Base-by-base conservation (phyloP, 2,113 vertebrate genomes). In the Meleagris gallopavo region DNA sequence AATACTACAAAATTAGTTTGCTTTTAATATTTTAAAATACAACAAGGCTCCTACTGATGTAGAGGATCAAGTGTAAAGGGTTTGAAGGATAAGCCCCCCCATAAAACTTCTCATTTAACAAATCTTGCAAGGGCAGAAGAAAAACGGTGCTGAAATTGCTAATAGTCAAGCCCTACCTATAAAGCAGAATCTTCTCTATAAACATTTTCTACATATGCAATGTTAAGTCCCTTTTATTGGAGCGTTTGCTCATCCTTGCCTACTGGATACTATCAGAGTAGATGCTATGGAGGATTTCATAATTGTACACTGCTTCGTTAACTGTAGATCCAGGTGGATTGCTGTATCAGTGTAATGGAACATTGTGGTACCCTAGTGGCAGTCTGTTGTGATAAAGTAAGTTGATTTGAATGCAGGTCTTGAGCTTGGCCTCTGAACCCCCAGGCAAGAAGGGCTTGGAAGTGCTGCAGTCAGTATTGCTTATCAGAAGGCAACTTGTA, bases 381-480 rank as follows among this genome's bases (percentile, higher is more conserved):
- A 97, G 96, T 97, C 94, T 96, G 95, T 96, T 94, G 90, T 93
- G 95, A 96, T 21, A 95, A 96, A 95, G 90, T 19, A 96, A 94
- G 77, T 95, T 96, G 95, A 89, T 95, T 84, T 95, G 95, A 94
- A 95, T 94, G 96, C 95, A 97, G 96, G 93, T 97, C 96, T 97
- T 96, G 94, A 94, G 96, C 96, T 97, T 95, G 95, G 96, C 94
- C 95, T 97, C 95, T 97, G 96, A 96, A 97, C 93, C 96, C 95
- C 95, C 96, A 93, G 96, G 95, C 89, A 97, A 97, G 96, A 95
- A 97, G 96, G 95, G 92, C 95, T 95, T 97, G 95, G 93, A 96
- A 97, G 95, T 96, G 96, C 95, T 95, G 96, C 95, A 96, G 96
- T 97, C 96, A 95, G 94, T 97, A 97, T 96, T 97, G 95, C 96